Evolutionary conservation across 1,140 invertebrate species (phyloP).

Genomic region (Leptinotarsa defecta): DNA sequence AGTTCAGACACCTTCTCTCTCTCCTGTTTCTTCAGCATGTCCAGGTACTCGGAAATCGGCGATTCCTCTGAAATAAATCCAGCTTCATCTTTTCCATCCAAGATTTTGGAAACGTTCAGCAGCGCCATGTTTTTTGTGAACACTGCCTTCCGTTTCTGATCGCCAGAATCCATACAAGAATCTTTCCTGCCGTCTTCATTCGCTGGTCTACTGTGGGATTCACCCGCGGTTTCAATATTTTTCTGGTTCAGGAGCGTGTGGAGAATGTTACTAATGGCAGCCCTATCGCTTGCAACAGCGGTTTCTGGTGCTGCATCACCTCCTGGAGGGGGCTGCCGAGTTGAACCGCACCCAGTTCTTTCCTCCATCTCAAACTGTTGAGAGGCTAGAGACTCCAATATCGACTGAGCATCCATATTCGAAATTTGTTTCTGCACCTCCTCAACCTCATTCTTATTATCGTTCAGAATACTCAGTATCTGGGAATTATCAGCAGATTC

Average conservation of each 20-base stretch:
- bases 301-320: slow-evolving; percentile 7
- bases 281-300: background rate
- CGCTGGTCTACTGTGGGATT: background rate
- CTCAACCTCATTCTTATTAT: slow-evolving; percentile 14
- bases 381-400: slow-evolving; percentile 22
- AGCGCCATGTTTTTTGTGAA: slow-evolving; percentile 44
- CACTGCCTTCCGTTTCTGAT: slow-evolving; percentile 26
- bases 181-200: background rate
- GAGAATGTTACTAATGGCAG: background rate
- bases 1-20: slow-evolving; percentile 3
- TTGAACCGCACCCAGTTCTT: background rate
- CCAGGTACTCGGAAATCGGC: slow-evolving; percentile 30
- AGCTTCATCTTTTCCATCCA: slow-evolving; percentile 21
- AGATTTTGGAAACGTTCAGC: slow-evolving; percentile 37
- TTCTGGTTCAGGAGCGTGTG: background rate
- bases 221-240: background rate
- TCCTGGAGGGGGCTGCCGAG: background rate
- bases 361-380: background rate
- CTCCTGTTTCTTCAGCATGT: slow-evolving; percentile 11
- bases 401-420: slow-evolving; percentile 1
- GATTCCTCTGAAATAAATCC: slow-evolving; percentile 2
- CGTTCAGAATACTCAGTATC: slow-evolving; percentile 15
- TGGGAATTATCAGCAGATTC: background rate
- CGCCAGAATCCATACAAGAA: background rate
- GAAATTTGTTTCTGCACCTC: slow-evolving; percentile 27